Base-by-base conservation (phyloP, 2,797 vertebrate species). In the Bufotes viridis region DNA sequence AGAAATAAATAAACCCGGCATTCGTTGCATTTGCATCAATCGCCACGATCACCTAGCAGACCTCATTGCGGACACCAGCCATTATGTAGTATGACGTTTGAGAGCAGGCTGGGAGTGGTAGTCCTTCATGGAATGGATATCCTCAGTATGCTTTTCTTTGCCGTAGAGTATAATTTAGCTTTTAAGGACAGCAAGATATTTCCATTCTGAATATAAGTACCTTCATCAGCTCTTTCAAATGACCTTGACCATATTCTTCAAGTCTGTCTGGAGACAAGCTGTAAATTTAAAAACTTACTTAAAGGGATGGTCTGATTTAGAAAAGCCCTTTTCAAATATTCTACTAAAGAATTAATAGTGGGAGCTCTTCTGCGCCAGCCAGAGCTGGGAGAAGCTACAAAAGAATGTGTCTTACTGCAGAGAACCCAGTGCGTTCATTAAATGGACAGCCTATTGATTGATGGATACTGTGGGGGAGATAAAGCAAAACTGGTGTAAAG, bases 11-110 rank as follows among this genome's bases (percentile, higher is more conserved):
- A 95, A 94, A 0, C 95, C 93, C 9, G 89, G 94, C 26, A 81
- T 96, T 3, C 94, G 87, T 0, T 99, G 97, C 58, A n/a, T 97
- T 79, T 99, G 97, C 90, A 95, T 97, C 91, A 97, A 99, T 93
- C 94, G 96, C 57, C 96, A 95, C 87, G 94, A 96, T 69, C 98
- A 99, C 90, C 94, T 99, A 6, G 89, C 82, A 0, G 88, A 89
- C 76, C 74, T 90, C 82, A 88, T 81, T 86, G 87, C 91, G 88
- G 91, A 86, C 53, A 92, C 84, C 53, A 78, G 78, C 79, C 84
- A 89, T 76, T 89, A 86, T 34, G 58, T 82, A 26, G 78, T 89
- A 83, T 76, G 83, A 84, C 87, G 86, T 72, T 84, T 89, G 26
- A 2, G 70, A 18, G 57, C 70, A 76, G 63, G 72, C 83, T 85